These are phyloP conservation scores for Cosmia pyralina DNA, from an alignment of 2,888 invertebrate genomes.

Conservation along the genomic window DNA sequence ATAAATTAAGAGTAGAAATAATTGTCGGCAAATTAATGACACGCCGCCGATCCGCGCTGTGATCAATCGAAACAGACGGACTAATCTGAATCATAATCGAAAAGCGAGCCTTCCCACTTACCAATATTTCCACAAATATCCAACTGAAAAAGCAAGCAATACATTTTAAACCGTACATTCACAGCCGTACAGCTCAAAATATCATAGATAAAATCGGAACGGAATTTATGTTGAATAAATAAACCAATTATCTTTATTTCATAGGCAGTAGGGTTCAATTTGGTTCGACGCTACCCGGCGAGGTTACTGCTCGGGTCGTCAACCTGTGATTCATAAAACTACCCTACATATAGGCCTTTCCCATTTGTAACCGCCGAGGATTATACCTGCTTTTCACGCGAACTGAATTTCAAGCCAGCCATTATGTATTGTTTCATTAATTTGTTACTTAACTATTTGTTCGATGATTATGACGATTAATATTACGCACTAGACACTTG, in stretches of 20 bases:
- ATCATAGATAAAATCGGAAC: not conserved
- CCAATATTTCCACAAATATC: constrained; percentile 41
- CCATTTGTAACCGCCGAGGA: constrained; percentile 73
- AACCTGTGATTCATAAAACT: constrained; percentile 82
- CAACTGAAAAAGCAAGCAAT: constrained; percentile 16
- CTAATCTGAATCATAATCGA: constrained; percentile 59
- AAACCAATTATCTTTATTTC: constrained; percentile 58
- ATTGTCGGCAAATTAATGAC: constrained; percentile 54
- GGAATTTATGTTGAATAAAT: constrained; percentile 46
- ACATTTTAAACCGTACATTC: constrained; percentile 33
- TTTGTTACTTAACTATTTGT: constrained; percentile 62
- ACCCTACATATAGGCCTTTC: constrained; percentile 77
- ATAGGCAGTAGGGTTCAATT: constrained; percentile 52
- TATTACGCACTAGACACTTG: not conserved
- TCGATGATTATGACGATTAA: constrained; percentile 41
- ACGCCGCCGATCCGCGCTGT: constrained; percentile 44
- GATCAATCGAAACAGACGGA: constrained; percentile 55
- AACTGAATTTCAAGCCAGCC: constrained; percentile 58
- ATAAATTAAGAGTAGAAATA: constrained; percentile 62
- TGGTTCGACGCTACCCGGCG: constrained; percentile 48
- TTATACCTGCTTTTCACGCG: constrained; percentile 70
- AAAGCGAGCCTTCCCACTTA: constrained; percentile 48
- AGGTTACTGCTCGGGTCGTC: constrained; percentile 79
- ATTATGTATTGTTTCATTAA: constrained; percentile 59
- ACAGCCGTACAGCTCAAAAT: constrained; percentile 46